A percentile compares a stretch with the other conserved stretches of the same genome.
Conservation (phyloP, 2,888 invertebrate species). For the Noctua pronuba region DNA sequence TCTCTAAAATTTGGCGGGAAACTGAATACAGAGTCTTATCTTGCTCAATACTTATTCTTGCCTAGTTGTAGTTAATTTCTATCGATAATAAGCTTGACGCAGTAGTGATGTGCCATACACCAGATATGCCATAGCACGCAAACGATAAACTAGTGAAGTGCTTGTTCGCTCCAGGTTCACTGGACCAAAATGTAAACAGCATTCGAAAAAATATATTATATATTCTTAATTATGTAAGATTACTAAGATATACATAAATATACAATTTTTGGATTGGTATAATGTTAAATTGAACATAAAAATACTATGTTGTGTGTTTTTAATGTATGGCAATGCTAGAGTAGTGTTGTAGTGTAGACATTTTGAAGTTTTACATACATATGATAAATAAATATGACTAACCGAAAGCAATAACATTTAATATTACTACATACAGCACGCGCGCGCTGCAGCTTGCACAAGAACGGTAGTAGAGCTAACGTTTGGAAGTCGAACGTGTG, state of each 20-base stretch:
- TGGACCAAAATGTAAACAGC: conserved; percentile 86
- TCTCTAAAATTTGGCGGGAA: conserved; percentile 76
- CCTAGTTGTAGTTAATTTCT: conserved; percentile 80
- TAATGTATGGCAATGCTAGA: conserved; percentile 89
- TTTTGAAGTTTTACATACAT: conserved; percentile 89
- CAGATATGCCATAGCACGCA: conserved; percentile 78
- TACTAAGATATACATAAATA: conserved; percentile 83
- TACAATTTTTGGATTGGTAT: conserved; percentile 89
- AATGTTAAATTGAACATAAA: conserved; percentile 85
- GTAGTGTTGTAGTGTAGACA: conserved; percentile 88
- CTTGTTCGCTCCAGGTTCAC: conserved; percentile 83
- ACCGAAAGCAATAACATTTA: conserved; percentile 89
- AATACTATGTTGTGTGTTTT: conserved; percentile 87
- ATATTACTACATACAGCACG: conserved; percentile 80
- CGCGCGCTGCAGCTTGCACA: conserved; percentile 84
- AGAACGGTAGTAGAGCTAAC: conserved; percentile 48
- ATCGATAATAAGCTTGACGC: conserved; percentile 79
- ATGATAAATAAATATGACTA: conserved; percentile 84
- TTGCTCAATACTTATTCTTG: conserved; percentile 88
- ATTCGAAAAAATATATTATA: conserved; percentile 74
- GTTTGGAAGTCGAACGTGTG: conserved; percentile 41
- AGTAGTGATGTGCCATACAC: conserved; percentile 87
- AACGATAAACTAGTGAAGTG: conserved; percentile 75
- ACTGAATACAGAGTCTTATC: conserved; percentile 77
- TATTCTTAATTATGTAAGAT: conserved; percentile 79